Evolutionary conservation across 2,888 invertebrate genomes (phyloP).

Genomic region (Augochlorella aurata): DNA sequence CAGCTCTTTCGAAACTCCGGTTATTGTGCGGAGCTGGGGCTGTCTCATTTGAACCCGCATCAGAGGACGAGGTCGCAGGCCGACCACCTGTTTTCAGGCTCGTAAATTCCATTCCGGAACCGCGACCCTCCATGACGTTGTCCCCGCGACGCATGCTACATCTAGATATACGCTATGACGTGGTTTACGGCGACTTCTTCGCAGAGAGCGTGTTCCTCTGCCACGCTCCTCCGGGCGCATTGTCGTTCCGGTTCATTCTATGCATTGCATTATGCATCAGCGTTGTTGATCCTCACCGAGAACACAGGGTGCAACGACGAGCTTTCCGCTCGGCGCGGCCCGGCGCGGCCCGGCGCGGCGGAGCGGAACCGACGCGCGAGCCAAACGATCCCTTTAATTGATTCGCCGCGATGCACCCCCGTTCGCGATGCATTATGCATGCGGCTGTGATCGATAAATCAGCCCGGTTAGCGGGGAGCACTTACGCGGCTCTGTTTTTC

Average conservation of each 20-base stretch:
- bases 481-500: conserved; percentile 19
- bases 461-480: conserved; percentile 31
- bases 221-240: conserved; percentile 5
- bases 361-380: conserved; percentile 3
- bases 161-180: conserved; percentile 28
- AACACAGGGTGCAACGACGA: not conserved
- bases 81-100: conserved; percentile 39
- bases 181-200: conserved; percentile 20
- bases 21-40: not conserved
- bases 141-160: conserved; percentile 24
- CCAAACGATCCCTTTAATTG: conserved; percentile 31
- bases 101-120: conserved; percentile 38
- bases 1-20: not conserved
- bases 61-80: not conserved
- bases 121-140: conserved; percentile 25
- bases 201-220: conserved; percentile 12
- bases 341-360: too few relatives aligned
- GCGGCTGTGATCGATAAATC: conserved; percentile 46
- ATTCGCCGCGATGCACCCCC: conserved; percentile 33
- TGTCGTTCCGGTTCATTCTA: conserved; percentile 28
- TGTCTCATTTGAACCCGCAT: not conserved
- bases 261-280: conserved; percentile 51
- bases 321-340: not conserved
- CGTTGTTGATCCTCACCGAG: conserved; percentile 22
- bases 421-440: conserved; percentile 37